These are phyloP conservation scores for Caranx melampygus DNA, from an alignment of 2,113 vertebrate genomes.

Conservation along the genomic window DNA sequence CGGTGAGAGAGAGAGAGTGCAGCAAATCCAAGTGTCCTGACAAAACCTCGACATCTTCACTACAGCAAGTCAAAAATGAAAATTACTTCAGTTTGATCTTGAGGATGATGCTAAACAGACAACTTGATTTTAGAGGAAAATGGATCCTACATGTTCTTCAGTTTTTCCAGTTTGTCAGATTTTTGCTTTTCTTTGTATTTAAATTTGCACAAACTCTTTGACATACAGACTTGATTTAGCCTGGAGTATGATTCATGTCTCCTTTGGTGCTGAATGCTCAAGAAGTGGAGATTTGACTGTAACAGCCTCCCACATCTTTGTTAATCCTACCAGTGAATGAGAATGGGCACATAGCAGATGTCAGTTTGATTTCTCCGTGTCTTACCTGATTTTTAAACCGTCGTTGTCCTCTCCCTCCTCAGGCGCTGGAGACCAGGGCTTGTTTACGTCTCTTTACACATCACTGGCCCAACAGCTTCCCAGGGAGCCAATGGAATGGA, in stretches of 20 bases:
- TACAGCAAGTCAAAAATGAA: background rate
- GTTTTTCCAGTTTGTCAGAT: too few relatives aligned
- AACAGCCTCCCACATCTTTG: background rate
- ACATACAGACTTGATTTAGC: background rate
- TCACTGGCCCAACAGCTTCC: constrained; percentile 95
- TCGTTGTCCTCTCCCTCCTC: background rate
- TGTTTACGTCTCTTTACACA: constrained; percentile 92
- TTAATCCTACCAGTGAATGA: background rate
- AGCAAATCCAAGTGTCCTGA: background rate
- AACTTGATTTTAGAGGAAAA: too few relatives aligned
- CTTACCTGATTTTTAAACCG: background rate
- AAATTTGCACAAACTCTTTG: background rate
- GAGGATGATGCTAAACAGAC: too few relatives aligned
- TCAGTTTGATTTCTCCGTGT: background rate
- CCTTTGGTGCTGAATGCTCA: too few relatives aligned
- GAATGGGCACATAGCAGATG: background rate
- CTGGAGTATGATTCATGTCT: too few relatives aligned
- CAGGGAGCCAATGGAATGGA: constrained; percentile 98
- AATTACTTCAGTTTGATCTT: background rate
- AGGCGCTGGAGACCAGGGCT: constrained; percentile 96
- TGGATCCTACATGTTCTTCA: too few relatives aligned
- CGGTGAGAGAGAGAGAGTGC: too few relatives aligned
- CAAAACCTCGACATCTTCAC: background rate
- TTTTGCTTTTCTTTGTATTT: background rate
- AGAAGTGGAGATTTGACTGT: background rate